Evolutionary conservation across 2,888 invertebrate genomes (phyloP), one percentile per base, ranked within the genome.

Genomic region (Glaucopsyche alexis): DNA sequence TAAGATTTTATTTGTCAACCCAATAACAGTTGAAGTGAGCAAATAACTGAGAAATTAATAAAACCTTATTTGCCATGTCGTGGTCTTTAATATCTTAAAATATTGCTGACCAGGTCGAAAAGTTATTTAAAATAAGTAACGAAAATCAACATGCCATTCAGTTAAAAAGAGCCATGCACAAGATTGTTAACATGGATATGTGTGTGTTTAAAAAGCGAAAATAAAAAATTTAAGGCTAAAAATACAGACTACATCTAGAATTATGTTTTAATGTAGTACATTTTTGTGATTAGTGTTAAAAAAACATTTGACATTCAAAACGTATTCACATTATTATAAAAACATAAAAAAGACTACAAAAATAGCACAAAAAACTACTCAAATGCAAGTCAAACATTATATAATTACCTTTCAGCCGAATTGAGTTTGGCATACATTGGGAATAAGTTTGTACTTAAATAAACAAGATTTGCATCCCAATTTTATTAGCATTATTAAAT

Each of bases 401-500:
- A 74, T 49, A 73, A 74, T 77, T 80, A 80, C 80, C 80, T 80
- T 77, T 49, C 0, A n/a, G 60, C 72, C 66, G 40, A 14, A 38
- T 29, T n/a, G 65, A 14, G 71, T 47, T 47, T 47, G 29, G 67
- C 71, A 69, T 65, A 49, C 47, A 52, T n/a, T 60, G 38, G 73
- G 75, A 75, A 75, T 74, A 75, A 13, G 13, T 38, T 81, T 81
- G 79, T 80, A 84, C 42, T 42, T 86, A 80, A 81, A 81, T 80
- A 72, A 69, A 75, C 70, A 80, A 75, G 38, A 73, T 75, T 71
- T n/a, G 47, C 69, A 69, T 73, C 75, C 77, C 75, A 75, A 75
- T 82, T 83, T 85, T 87, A 90, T 88, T 90, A 87, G 89, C 89
- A 84, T 85, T 86, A 84, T 87, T 86, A 85, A 84, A 85, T 85